Base-by-base conservation (phyloP, 2,113 vertebrate species). In the Xiphophorus hellerii region DNA sequence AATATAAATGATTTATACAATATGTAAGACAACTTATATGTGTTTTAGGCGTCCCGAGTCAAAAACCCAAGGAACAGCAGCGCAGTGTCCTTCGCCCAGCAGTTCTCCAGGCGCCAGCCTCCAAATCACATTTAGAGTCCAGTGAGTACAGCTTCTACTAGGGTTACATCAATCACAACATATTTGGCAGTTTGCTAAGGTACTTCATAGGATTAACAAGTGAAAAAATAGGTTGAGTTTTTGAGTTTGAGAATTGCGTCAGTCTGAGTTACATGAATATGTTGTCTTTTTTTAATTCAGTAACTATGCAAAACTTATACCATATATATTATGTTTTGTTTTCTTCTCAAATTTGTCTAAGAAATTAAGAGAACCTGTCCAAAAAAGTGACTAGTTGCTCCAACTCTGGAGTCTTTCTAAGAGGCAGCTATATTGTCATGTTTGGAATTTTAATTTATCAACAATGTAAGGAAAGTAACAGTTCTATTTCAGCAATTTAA, bases 11-110 rank as follows among this genome's bases (percentile, higher is more conserved):
- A 30, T 80, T 30, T 62, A 51, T 29, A 58, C 58, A 42, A 8
- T 48, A 61, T 86, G 35, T 84, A 29, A 87, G 69, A 80, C 27
- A 75, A 77, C 85, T 85, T 88, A 82, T 71, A 74, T 93, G 62
- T 93, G 81, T 94, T 94, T 33, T 93, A 99, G 97, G 97, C 78
- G 88, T 99, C 76, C 98, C 98, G 0, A 98, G 97, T 95, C 98
- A 98, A 92, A 99, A 98, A 88, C 97, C 97, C 62, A 98, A 98
- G 94, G 97, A 99, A 44, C 97, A 96, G 90, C 97, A 97, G 83
- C 96, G 97, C 54, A 98, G 97, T 7, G 98, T 99, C 70, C 95
- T 99, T 72, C 97, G 98, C 82, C 98, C 98, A 0, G 98, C 98
- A 3, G 96, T 99, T 30, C 88, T 99, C 28, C 98, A 99, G 84